Conservation (phyloP, 2,113 vertebrate genomes). For the Tinamus guttatus region DNA sequence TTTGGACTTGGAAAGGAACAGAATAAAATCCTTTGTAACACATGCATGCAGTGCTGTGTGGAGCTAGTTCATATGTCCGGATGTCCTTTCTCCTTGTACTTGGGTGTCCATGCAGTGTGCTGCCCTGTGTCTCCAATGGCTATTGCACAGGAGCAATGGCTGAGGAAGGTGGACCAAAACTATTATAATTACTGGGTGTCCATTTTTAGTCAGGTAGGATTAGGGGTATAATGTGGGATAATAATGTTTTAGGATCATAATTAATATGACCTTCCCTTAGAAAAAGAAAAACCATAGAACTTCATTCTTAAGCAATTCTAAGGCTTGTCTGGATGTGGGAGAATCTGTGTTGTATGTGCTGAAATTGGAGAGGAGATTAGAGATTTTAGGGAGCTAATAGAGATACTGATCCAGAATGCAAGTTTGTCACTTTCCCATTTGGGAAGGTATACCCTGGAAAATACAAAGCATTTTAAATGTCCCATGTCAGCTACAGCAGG, state of each 20-base stretch:
- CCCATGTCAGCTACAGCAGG: neutral
- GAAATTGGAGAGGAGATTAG: neutral
- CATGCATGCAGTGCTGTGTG: rapidly evolving
- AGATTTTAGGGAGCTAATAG: neutral
- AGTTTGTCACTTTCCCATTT: neutral
- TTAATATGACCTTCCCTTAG: neutral
- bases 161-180: neutral
- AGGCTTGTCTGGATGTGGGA: neutral
- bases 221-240: neutral
- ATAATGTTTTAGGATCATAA: neutral
- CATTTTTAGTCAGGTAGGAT: neutral
- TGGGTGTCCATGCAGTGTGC: neutral
- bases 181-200: neutral
- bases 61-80: neutral
- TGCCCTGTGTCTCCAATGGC: neutral
- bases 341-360: neutral
- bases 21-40: neutral
- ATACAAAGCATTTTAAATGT: neutral
- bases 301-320: neutral
- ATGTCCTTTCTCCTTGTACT: neutral
- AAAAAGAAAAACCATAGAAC: neutral
- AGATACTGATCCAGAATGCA: neutral
- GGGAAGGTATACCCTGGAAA: neutral
- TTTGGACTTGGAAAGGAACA: neutral
- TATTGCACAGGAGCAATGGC: neutral